Base-by-base conservation (phyloP, 2,797 vertebrate species). In the Bufotes viridis region DNA sequence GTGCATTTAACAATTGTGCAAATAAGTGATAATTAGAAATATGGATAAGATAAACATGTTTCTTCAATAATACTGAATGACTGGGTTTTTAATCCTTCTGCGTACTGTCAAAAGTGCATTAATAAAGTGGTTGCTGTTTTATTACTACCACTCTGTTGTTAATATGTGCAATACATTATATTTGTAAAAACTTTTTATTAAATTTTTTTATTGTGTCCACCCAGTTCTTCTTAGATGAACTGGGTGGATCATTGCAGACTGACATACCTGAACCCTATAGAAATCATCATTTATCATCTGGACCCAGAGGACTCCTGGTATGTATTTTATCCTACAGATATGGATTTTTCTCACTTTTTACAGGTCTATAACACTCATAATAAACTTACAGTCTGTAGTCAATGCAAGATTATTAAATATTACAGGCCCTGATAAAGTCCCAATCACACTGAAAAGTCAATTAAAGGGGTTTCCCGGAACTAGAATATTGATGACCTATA, bases 1-100 rank as follows among this genome's bases (percentile, higher is more conserved):
- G 57, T 34, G 53, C 76, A 79, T 70, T n/a, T 84, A 61, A 88
- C 15, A 79, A 87, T 63, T 61, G 79, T 82, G 70, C 69, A 87
- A 81, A 74, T 82, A 87, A 63, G 42, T 87, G 58, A 87, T 81
- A 70, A 75, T n/a, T 12, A 74, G 18, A 55, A 70, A 42, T 58
- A 26, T 51, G 53, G 29, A 18, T 7, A 81, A 51, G 20, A 81
- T 81, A 42, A 65, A 65, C 60, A 65, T 26, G 20, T 80, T 42
- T 65, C 29, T 63, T 34, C 58, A 22, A 61, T 63, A 81, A 49
- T 34, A 49, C n/a, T 49, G 9, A 65, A 81, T 81, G 58, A 65
- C 58, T 14, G 20, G 11, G 60, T 61, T 49, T 58, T n/a, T 34
- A 61, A 80, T 34, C 57, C 57, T 22, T 20, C 17, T 1, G 7